Base-by-base conservation (phyloP, 2,888 invertebrate genomes). In the Nasonia oneida region DNA sequence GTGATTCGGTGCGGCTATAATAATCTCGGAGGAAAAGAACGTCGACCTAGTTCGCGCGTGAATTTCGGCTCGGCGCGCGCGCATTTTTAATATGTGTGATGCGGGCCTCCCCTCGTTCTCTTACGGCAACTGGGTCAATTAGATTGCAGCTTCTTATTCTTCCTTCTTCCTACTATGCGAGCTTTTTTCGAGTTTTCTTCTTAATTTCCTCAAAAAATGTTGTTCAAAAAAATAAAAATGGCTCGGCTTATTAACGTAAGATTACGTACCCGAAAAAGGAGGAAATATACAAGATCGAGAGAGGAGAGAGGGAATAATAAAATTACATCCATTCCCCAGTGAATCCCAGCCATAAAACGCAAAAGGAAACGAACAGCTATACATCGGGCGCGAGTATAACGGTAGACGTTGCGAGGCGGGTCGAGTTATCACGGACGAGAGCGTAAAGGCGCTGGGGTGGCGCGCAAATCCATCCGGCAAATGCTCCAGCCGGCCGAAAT, bases 401-500 rank as follows among this genome's bases (percentile, higher is more conserved):
- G 1, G 57, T 61, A 61, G 57, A 61, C n/a, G 57, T n/a, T 61
- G 57, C 57, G 57, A 61, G 57, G 67, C 67, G 77, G 39, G 29
- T 50, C 75, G 75, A 75, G 75, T 75, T 75, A 75, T 75, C 42
- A 75, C 50, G 75, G 75, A 75, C 75, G 75, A 75, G 53, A 75
- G 75, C 75, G 75, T 50, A 75, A 75, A 78, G 78, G n/a, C 78
- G 78, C 15, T n/a, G 33, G 71, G n/a, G 57, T 29, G 61, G 61
- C 64, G 53, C 75, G 85, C 81, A 82, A 78, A 85, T 89, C 88
- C 88, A 90, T 90, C 88, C 89, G 84, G 86, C 78, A 85, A 82
- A 85, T 90, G 88, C 67, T 33, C 29, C 88, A 90, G 89, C 88
- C 89, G 84, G 75, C 78, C 88, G 87, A 89, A 90, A 90, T 90